Base-by-base conservation (phyloP, 2,113 vertebrate species). In the Laterallus jamaicensis region DNA sequence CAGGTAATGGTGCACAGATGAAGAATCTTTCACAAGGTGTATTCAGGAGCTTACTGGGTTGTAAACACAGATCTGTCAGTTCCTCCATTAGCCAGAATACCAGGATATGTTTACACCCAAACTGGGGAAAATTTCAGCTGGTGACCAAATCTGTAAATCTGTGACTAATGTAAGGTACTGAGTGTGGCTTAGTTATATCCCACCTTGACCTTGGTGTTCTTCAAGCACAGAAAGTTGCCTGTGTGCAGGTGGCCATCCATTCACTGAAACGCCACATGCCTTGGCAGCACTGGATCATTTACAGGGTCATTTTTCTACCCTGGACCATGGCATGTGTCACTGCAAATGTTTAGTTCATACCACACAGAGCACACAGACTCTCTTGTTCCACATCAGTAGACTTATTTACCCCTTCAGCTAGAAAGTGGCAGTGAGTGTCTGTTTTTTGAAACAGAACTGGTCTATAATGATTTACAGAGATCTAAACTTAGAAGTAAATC, bases 151-250 rank as follows among this genome's bases (percentile, higher is more conserved):
- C 70, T 25, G 20, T 66, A 89, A 88, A 70, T 60, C 58, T 31
- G 54, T 4, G 17, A 58, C 26, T 5, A 17, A 16, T 58, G 67
- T 3, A 49, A 82, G 70, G 3, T 60, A 6, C n/a, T 0, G 2
- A n/a, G 31, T 16, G 26, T 1, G 3, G n/a, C 28, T 40, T 66
- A 32, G 35, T 84, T 40, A 11, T 6, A 39, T 4, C 21, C 20
- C 32, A 11, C 12, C 28, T 55, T 73, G 44, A 32, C 25, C 58
- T 63, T 13, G 40, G n/a, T 4, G 58, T 82, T 87, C 21, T 40
- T 39, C 60, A 25, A 47, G 42, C 49, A 28, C 22, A 47, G 21
- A 11, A 35, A 64, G 47, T 20, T 5, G 0, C 6, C 74, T 9
- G 8, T 25, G 40, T 55, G 52, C 67, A 29, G 44, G 54, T 22